Conservation (phyloP, 2,113 vertebrate genomes). For the Myocastor coypus region DNA sequence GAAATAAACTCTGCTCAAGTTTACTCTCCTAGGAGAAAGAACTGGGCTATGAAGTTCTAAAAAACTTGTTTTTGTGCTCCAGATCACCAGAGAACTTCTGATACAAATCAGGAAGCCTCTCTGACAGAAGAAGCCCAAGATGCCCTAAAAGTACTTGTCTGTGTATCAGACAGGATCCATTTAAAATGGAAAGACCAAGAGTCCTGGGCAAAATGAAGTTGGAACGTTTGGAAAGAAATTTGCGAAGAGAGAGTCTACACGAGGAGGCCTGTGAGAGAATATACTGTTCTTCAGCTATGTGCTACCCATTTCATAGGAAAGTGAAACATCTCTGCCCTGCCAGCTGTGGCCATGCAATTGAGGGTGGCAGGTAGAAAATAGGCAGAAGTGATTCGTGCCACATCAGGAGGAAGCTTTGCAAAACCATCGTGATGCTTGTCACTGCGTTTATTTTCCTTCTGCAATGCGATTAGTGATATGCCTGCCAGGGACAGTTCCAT, state of each 20-base stretch:
- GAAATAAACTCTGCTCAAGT: not conserved
- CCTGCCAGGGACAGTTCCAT: not conserved
- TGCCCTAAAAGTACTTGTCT: not conserved
- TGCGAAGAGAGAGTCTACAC: not conserved
- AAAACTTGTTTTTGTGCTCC: not conserved
- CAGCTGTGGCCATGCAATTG: not conserved
- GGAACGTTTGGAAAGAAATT: not conserved
- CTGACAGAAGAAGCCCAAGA: not conserved
- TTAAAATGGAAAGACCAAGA: not conserved
- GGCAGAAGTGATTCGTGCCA: not conserved
- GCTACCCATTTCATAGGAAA: not conserved
- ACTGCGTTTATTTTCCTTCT: not conserved
- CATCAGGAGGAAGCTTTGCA: not conserved
- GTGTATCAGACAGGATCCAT: not conserved
- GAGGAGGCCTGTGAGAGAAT: not conserved
- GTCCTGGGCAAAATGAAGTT: conserved; percentile 15
- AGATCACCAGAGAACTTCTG: not conserved
- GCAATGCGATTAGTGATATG: not conserved
- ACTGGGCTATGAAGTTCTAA: not conserved
- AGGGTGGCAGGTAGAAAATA: not conserved
- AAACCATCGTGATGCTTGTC: not conserved
- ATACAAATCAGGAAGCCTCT: conserved; percentile 1
- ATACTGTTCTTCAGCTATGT: not conserved
- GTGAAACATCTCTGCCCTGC: not conserved
- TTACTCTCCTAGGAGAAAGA: not conserved